A percentile compares a stretch with the other conserved stretches of the same genome.
Conservation (phyloP, 1,140 invertebrate genomes). For the Drosophila micromelanica region DNA sequence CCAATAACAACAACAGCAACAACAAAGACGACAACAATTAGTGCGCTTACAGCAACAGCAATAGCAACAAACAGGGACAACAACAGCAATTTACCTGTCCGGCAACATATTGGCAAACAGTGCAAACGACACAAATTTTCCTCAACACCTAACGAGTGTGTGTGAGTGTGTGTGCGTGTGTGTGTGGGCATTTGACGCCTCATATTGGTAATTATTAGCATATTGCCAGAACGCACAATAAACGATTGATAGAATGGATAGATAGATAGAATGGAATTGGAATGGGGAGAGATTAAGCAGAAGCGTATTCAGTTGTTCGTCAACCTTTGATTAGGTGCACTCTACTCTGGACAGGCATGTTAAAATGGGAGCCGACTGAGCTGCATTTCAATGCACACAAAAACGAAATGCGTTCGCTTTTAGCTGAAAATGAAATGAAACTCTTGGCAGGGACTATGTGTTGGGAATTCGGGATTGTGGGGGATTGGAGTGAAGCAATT, state of each 20-base stretch:
- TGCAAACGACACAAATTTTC: constrained; percentile 48
- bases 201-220: constrained; percentile 79
- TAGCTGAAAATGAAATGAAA: constrained; percentile 66
- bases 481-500: constrained; percentile 60
- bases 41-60: constrained; percentile 32
- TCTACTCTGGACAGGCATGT: background rate
- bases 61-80: constrained; percentile 14
- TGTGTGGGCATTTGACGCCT: constrained; percentile 62
- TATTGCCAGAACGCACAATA: constrained; percentile 43
- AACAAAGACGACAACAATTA: constrained; percentile 59
- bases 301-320: constrained; percentile 16
- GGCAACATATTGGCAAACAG: constrained; percentile 57
- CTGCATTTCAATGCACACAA: constrained; percentile 38
- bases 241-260: background rate
- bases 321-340: constrained; percentile 60
- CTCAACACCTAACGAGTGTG: constrained; percentile 18
- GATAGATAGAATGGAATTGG: background rate
- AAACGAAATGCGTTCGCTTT: constrained; percentile 47
- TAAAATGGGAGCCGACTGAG: background rate
- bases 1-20: constrained; percentile 10
- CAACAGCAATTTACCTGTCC: constrained; percentile 37
- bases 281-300: background rate
- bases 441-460: constrained; percentile 29
- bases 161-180: constrained; percentile 8
- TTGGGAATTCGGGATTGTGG: background rate